These are phyloP conservation scores for Camponotus fellah DNA, from an alignment of 2,888 invertebrate species.

Conservation along the genomic window DNA sequence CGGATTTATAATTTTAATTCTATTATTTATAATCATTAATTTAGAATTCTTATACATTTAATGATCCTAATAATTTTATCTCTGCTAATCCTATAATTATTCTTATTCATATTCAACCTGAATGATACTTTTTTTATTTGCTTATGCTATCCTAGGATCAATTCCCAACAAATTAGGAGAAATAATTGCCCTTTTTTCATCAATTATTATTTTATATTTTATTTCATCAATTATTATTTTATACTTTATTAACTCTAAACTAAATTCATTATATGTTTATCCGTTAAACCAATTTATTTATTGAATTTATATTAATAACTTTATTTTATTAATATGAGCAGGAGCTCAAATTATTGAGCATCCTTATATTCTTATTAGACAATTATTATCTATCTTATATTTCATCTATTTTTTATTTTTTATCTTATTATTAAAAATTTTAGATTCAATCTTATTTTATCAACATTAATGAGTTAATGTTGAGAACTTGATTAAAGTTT, in stretches of 20 bases:
- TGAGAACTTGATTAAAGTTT: background rate
- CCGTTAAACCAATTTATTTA: constrained; percentile 86
- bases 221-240: too few species aligned
- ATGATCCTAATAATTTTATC: too few species aligned
- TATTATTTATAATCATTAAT: too few species aligned
- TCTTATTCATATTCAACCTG: too few species aligned
- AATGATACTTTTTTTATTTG: too few species aligned
- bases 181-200: constrained; percentile 87
- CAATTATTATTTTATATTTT: constrained; percentile 85
- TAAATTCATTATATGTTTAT: constrained; percentile 85
- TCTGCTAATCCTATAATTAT: too few species aligned
- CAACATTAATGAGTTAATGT: background rate
- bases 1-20: too few species aligned
- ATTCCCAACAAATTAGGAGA: too few species aligned
- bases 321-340: constrained; percentile 91
- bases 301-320: constrained; percentile 83
- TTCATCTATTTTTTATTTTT: too few species aligned
- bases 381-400: constrained; percentile 83
- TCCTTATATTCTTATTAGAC: constrained; percentile 89
- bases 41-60: too few species aligned
- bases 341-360: constrained; percentile 90
- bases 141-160: too few species aligned
- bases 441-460: background rate
- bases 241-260: constrained; percentile 86
- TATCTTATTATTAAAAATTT: background rate